These are phyloP conservation scores for Crocidura indochinensis DNA, from an alignment of 2,797 vertebrate species.

Conservation along the genomic window DNA sequence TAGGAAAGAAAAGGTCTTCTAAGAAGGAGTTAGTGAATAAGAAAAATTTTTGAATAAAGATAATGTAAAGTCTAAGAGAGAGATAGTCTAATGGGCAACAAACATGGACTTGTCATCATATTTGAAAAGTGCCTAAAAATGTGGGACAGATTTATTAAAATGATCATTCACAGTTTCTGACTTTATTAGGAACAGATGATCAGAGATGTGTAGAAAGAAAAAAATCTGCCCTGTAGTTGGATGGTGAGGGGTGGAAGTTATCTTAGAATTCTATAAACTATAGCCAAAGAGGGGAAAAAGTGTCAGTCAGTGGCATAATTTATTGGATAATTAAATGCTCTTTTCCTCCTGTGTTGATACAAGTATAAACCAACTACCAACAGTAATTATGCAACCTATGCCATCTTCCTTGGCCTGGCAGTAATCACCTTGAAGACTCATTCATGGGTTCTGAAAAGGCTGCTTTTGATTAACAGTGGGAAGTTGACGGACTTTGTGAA, in stretches of 20 bases:
- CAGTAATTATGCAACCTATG: not conserved
- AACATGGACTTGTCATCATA: not conserved
- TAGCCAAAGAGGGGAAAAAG: not conserved
- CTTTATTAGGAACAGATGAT: not conserved
- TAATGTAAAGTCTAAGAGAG: not conserved
- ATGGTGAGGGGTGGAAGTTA: not conserved
- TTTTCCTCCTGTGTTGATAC: not conserved
- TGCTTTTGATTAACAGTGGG: slow-evolving; percentile 71
- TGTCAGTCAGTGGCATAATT: not conserved
- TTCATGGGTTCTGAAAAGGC: slow-evolving; percentile 62
- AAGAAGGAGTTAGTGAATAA: not conserved
- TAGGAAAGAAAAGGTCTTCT: not conserved
- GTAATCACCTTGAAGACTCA: slow-evolving; percentile 23
- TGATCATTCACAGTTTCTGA: not conserved
- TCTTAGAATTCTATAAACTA: not conserved
- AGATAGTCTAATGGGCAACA: not conserved
- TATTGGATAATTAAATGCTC: slow-evolving; percentile 21
- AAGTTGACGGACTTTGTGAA: slow-evolving; percentile 71
- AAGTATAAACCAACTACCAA: not conserved
- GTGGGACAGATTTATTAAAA: not conserved
- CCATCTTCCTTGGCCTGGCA: slow-evolving; percentile 22
- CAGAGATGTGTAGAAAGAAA: not conserved
- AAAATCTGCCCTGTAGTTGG: not conserved
- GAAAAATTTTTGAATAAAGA: not conserved
- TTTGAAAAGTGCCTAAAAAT: not conserved